Percentiles rank a stretch among this genome's conserved stretches.
Conservation (phyloP, 2,888 invertebrate genomes). For the Girardia tigrina region DNA sequence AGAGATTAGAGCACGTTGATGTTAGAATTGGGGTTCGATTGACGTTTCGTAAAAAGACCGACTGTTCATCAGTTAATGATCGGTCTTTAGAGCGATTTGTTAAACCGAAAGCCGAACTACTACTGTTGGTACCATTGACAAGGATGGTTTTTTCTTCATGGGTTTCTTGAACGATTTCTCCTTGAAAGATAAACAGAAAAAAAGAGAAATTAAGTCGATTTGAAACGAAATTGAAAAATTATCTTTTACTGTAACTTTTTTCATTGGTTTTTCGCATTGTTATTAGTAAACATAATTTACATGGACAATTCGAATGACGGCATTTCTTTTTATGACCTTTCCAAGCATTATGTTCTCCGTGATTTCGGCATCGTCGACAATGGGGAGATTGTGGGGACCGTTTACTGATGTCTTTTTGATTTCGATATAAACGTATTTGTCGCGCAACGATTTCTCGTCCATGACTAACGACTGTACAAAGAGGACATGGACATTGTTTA, state of each 20-base stretch:
- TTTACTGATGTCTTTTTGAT: slow-evolving; percentile 30
- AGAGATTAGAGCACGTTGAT: not conserved
- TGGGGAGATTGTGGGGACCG: not conserved
- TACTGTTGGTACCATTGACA: not conserved
- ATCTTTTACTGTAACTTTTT: slow-evolving; percentile 23
- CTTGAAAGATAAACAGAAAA: not conserved
- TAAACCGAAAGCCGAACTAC: not conserved
- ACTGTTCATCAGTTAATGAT: not conserved
- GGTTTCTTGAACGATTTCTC: slow-evolving; percentile 28
- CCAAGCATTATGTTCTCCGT: slow-evolving; percentile 32
- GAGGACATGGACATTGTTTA: slow-evolving; percentile 28
- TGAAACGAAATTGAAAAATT: not conserved
- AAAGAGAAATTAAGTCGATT: not conserved
- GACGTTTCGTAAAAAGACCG: not conserved
- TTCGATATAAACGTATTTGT: slow-evolving; percentile 32
- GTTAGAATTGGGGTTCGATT: not conserved
- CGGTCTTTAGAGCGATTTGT: not conserved
- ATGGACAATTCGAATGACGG: slow-evolving; percentile 21
- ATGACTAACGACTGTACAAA: slow-evolving; percentile 30
- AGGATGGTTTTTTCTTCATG: slow-evolving; percentile 18
- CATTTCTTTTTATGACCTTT: slow-evolving; percentile 35
- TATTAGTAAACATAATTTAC: slow-evolving; percentile 28
- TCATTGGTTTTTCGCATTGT: slow-evolving; percentile 27
- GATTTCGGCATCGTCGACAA: slow-evolving; percentile 33
- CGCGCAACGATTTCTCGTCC: slow-evolving; percentile 33